Conservation (phyloP, 2,797 vertebrate species). For the Scleropages formosus region DNA sequence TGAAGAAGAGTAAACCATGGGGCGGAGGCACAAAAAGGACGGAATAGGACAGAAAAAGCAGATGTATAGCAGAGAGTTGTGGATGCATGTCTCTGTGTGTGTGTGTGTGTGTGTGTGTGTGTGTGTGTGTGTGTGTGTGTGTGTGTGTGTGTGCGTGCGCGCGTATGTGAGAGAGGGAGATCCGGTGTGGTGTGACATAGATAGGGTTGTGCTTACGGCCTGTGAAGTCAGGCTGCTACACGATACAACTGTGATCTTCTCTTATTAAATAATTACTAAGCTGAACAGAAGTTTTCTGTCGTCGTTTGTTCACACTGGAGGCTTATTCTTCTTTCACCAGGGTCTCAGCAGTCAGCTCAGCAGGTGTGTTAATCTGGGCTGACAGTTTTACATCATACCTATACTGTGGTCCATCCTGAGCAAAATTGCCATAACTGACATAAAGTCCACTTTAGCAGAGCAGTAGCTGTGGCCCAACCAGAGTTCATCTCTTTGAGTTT, state of each 20-base stretch:
- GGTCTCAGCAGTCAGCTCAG: conserved; percentile 47
- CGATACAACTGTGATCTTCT: conserved; percentile 48
- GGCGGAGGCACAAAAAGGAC: conserved; percentile 1
- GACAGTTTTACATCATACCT: conserved; percentile 25
- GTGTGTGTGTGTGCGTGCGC: conserved; percentile 15
- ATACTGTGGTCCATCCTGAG: conserved; percentile 25
- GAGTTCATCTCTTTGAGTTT: no score
- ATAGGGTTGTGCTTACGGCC: conserved; percentile 56
- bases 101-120: conserved; percentile 27
- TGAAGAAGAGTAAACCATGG: conserved; percentile 31
- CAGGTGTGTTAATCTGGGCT: not conserved
- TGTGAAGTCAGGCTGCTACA: no score
- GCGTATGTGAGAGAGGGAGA: not conserved
- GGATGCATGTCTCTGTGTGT: conserved; percentile 27
- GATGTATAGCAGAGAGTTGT: conserved; percentile 54
- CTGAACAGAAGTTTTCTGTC: conserved; percentile 52
- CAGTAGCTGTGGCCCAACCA: no score
- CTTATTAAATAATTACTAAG: conserved; percentile 64
- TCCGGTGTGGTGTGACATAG: conserved; percentile 52
- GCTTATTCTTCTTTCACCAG: conserved; percentile 65
- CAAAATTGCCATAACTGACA: conserved; percentile 32
- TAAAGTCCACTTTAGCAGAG: conserved; percentile 8
- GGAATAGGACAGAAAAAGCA: conserved; percentile 37
- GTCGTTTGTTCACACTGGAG: conserved; percentile 68
- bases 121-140: not conserved